phyloP scores from a whole-genome alignment of 2,888 invertebrate genomes.

The Aphelenchoides bicaudatus region DNA sequence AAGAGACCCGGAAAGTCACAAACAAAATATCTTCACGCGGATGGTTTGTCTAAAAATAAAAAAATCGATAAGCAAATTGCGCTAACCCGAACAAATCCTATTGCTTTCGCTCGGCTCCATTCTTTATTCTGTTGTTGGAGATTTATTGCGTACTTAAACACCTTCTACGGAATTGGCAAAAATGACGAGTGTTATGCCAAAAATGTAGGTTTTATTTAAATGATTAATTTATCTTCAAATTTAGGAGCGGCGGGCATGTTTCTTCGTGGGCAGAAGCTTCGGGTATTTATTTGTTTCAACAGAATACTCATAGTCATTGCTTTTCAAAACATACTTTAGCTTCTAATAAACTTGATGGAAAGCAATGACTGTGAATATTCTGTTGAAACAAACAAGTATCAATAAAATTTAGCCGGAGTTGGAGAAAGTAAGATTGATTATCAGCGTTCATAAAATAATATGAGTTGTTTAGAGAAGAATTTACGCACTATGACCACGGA shows the following conservation, averaged over 20 bases:
- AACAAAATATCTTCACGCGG: no score
- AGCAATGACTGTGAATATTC: not conserved
- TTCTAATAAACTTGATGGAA: no score
- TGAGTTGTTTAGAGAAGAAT: slow-evolving; percentile 5
- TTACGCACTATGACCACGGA: slow-evolving; percentile 7
- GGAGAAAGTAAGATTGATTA: slow-evolving; percentile 4
- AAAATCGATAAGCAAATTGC: no score
- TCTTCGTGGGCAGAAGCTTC: not conserved
- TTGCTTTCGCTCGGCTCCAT: no score
- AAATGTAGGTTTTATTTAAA: not conserved
- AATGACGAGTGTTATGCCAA: not conserved
- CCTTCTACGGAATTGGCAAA: not conserved
- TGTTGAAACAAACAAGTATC: slow-evolving; percentile 12
- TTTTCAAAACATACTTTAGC: no score
- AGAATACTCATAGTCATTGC: not conserved
- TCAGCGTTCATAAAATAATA: slow-evolving; percentile 5
- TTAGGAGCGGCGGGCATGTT: no score
- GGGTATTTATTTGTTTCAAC: slow-evolving; percentile 12
- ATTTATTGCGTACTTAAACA: no score
- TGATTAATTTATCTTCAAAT: no score
- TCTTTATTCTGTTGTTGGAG: no score
- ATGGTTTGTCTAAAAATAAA: no score
- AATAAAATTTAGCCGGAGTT: not conserved
- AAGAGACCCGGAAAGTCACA: no score
- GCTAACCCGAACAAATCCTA: no score